Conservation (phyloP, 2,888 invertebrate genomes). For the Heteromurus nitidus region DNA sequence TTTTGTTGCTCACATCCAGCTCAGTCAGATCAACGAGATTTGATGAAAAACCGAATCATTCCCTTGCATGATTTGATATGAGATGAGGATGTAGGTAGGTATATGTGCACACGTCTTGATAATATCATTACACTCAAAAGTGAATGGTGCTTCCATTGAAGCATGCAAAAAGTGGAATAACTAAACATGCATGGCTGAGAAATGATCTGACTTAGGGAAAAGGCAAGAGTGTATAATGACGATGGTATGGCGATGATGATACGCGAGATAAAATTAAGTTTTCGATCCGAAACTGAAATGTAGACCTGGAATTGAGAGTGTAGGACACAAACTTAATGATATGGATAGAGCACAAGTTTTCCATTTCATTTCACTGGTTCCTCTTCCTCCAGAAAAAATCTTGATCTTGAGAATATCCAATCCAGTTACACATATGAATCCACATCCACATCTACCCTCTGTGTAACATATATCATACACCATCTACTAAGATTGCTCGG, state of each 20-base stretch:
- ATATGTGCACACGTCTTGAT: constrained; percentile 35
- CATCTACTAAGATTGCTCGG: constrained; percentile 26
- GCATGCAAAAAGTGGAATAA: background rate
- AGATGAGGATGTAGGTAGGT: too few relatives aligned
- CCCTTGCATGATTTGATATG: constrained; percentile 9
- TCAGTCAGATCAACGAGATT: constrained; percentile 6
- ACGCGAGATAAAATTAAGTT: constrained; percentile 41
- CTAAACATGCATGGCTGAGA: background rate
- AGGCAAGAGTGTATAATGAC: constrained; percentile 2
- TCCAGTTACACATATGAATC: background rate
- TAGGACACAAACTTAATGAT: constrained; percentile 24
- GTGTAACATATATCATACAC: constrained; percentile 16
- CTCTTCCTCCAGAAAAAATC: constrained; percentile 16
- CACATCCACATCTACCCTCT: background rate
- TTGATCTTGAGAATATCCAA: background rate
- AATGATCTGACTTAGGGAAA: constrained; percentile 22
- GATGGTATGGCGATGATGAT: constrained; percentile 14
- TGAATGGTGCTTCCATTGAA: constrained; percentile 10
- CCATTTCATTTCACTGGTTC: constrained; percentile 38
- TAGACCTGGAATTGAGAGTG: background rate
- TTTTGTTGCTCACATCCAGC: too few relatives aligned
- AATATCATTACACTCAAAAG: constrained; percentile 19
- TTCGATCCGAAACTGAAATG: constrained; percentile 1
- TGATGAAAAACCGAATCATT: constrained; percentile 53
- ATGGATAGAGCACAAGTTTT: constrained; percentile 20